phyloP scores from a whole-genome alignment of 2,797 vertebrate species.

The Phyllotis vaccarum region DNA sequence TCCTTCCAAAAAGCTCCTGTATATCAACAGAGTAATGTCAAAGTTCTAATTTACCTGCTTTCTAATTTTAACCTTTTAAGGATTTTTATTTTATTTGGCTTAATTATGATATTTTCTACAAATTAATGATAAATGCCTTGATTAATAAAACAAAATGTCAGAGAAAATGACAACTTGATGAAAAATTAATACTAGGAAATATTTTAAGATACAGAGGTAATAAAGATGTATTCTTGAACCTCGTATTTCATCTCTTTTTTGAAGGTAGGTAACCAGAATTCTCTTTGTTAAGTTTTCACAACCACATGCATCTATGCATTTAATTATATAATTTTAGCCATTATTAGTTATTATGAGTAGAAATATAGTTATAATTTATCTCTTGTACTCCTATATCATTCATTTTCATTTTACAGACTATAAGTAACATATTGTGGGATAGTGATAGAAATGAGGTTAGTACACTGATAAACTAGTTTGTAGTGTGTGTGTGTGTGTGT shows the following conservation, averaged over 20 bases:
- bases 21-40: conserved; percentile 76
- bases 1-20: conserved; percentile 62
- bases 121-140: conserved; percentile 82
- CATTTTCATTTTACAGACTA: conserved; percentile 52
- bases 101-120: conserved; percentile 83
- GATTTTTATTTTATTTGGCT: conserved; percentile 81
- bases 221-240: conserved; percentile 75
- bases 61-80: conserved; percentile 83
- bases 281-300: conserved; percentile 43
- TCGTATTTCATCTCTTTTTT: conserved; percentile 68
- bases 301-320: conserved; percentile 6
- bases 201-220: conserved; percentile 82
- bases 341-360: conserved; percentile 40
- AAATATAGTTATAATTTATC: conserved; percentile 29
- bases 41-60: conserved; percentile 80
- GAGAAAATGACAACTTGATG: conserved; percentile 85
- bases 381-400: background rate
- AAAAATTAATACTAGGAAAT: conserved; percentile 83
- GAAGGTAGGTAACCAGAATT: conserved; percentile 60
- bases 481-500: background rate
- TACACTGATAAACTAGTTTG: conserved; percentile 3
- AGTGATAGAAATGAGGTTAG: conserved; percentile 37
- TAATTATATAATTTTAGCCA: conserved; percentile 8
- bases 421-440: conserved; percentile 38
- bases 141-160: conserved; percentile 79